These are phyloP conservation scores for Protodeltote pygarga DNA, from an alignment of 2,888 invertebrate genomes.

Conservation along the genomic window DNA sequence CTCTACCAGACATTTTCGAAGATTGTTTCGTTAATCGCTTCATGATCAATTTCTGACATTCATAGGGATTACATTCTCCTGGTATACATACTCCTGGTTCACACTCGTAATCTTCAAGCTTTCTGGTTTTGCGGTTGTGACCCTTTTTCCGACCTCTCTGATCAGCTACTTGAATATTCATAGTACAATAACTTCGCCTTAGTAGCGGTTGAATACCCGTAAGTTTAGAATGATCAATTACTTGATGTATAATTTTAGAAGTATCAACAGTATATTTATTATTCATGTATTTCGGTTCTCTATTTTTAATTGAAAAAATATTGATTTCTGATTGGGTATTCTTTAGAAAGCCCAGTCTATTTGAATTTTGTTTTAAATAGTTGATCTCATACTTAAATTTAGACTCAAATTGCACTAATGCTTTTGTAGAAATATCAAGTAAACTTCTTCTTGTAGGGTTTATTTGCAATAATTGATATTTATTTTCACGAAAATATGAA, in stretches of 20 bases:
- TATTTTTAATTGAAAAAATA: background rate
- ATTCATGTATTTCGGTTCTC: constrained; percentile 1
- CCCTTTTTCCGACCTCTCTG: constrained; percentile 12
- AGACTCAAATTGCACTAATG: constrained; percentile 23
- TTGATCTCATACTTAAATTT: constrained; percentile 16
- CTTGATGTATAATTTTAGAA: background rate
- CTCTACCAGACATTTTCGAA: constrained; percentile 46
- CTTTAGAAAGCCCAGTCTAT: background rate
- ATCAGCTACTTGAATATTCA: constrained; percentile 54
- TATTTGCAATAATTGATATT: constrained; percentile 8
- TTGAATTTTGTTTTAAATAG: constrained; percentile 3
- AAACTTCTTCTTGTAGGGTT: constrained; percentile 5
- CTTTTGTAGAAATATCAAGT: constrained; percentile 6
- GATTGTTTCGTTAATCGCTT: constrained; percentile 46
- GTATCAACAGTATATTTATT: constrained; percentile 1
- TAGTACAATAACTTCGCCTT: constrained; percentile 49
- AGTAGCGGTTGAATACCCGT: constrained; percentile 39
- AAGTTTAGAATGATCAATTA: constrained; percentile 3
- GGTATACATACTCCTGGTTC: constrained; percentile 55
- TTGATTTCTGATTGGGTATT: constrained; percentile 7
- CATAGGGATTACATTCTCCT: constrained; percentile 52
- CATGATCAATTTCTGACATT: constrained; percentile 55
- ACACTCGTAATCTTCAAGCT: constrained; percentile 53
- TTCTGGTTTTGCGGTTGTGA: constrained; percentile 4
- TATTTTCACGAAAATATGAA: constrained; percentile 7